Base-by-base conservation (phyloP, 2,113 vertebrate genomes). In the Lucifuga dentata region DNA sequence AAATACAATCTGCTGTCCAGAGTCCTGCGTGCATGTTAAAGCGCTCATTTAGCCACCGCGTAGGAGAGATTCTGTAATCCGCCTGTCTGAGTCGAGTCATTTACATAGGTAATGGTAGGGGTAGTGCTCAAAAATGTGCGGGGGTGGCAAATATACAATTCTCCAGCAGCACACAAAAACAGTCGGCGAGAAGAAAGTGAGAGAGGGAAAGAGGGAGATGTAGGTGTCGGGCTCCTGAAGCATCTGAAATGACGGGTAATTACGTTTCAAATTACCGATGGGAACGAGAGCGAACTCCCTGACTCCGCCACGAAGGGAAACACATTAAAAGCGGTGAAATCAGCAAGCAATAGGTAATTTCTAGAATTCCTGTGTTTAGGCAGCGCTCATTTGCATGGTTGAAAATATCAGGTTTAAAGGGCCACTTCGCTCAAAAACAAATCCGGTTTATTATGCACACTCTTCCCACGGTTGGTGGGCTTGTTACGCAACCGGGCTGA, bases 81-180 rank as follows among this genome's bases (percentile, higher is more conserved):
- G 77, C 60, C 75, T 81, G 78, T 82, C 81, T 81, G 62, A 72
- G 75, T 72, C 35, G 16, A 86, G 79, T 86, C 83, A 90, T 90
- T 89, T 86, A 86, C 85, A 90, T 89, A 86, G 87, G 87, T 90
- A 89, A 88, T 88, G 85, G 88, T 74, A 87, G 85, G 83, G 88
- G 74, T 85, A 73, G 83, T 72, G 81, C 81, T 86, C 45, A 78
- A 76, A 84, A 87, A 84, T 76, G 73, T 88, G 83, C 1, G 83
- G 73, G 85, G 86, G 88, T 75, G 86, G 85, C 85, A 89, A 87
- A 89, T 73, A 88, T 71, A 82, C 71, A 83, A 76, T 85, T 68
- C 81, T 83, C 50, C 49, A 73, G 24, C 36, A 65, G 83, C 73
- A 76, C 70, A 67, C 48, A 62, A 83, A 86, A 85, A 80, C 83